phyloP scores from a whole-genome alignment of 1,140 invertebrate genomes.

The Hyposmocoma kahamanoa region DNA sequence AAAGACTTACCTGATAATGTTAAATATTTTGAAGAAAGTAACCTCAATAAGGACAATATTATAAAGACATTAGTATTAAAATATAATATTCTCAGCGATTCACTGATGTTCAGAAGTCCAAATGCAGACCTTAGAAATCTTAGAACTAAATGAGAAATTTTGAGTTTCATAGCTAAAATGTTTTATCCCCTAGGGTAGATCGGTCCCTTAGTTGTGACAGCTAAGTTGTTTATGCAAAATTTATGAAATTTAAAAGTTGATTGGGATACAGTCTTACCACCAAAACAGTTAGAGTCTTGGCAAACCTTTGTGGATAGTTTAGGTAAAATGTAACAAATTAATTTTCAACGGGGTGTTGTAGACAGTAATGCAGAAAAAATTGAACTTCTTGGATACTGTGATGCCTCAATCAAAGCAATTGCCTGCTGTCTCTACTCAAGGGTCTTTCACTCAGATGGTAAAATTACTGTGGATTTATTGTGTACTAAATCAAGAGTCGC shows the following conservation, averaged over 20 bases:
- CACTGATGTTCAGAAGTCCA: background rate
- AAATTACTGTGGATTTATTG: slow-evolving; percentile 11
- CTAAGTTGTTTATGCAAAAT: too few relatives aligned
- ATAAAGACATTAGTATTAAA: slow-evolving; percentile 6
- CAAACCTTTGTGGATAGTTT: slow-evolving; percentile 4
- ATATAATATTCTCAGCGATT: background rate
- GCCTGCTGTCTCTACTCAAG: slow-evolving; percentile 29
- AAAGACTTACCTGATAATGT: slow-evolving; percentile 1
- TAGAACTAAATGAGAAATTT: background rate
- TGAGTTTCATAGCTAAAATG: slow-evolving; percentile 6
- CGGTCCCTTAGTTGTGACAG: slow-evolving; percentile 9
- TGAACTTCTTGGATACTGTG: slow-evolving; percentile 6
- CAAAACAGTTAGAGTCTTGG: background rate
- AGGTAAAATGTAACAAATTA: slow-evolving; percentile 1
- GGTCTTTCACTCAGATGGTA: slow-evolving; percentile 1
- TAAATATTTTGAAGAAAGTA: background rate
- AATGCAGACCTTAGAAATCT: too few relatives aligned
- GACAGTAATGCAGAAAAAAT: background rate
- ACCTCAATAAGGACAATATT: background rate
- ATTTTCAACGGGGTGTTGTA: slow-evolving; percentile 2
- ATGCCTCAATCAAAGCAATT: slow-evolving; percentile 20
- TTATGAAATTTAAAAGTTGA: slow-evolving; percentile 2
- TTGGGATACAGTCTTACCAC: slow-evolving; percentile 3
- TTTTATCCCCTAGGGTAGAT: slow-evolving; percentile 10
- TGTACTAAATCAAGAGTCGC: slow-evolving; percentile 33